phyloP scores from a whole-genome alignment of 2,797 vertebrate species.

The Aythya fuligula region DNA sequence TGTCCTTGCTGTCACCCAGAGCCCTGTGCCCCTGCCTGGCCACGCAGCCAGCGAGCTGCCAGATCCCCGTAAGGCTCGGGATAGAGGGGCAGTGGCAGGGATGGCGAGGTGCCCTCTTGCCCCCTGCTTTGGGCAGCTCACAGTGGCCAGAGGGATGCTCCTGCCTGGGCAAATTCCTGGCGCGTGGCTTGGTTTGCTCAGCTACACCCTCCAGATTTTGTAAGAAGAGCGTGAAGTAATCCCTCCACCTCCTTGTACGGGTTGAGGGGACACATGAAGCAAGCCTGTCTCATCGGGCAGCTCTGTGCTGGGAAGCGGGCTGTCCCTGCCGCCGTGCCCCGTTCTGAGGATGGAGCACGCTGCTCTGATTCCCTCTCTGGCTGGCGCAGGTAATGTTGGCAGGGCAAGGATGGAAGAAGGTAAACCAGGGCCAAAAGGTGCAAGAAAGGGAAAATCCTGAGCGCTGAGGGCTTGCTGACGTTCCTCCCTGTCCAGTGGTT shows the following conservation, averaged over 20 bases:
- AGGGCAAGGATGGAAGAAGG: neutral
- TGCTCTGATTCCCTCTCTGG: rapidly evolving
- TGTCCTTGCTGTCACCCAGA: neutral
- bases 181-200: neutral
- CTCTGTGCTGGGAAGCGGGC: no score
- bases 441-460: neutral
- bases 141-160: neutral
- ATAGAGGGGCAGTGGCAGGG: neutral
- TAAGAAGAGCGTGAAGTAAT: neutral
- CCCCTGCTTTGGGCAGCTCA: neutral
- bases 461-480: neutral
- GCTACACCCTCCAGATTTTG: neutral
- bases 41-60: neutral
- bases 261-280: neutral
- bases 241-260: neutral
- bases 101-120: neutral
- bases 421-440: neutral
- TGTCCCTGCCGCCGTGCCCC: neutral
- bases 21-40: neutral
- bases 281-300: no score
- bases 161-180: neutral
- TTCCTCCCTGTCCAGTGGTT: neutral
- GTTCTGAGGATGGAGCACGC: neutral
- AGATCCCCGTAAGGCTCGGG: neutral
- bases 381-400: rapidly evolving